These are phyloP conservation scores for Lepisosteus osseus DNA, from an alignment of 2,113 vertebrate genomes.

Conservation along the genomic window DNA sequence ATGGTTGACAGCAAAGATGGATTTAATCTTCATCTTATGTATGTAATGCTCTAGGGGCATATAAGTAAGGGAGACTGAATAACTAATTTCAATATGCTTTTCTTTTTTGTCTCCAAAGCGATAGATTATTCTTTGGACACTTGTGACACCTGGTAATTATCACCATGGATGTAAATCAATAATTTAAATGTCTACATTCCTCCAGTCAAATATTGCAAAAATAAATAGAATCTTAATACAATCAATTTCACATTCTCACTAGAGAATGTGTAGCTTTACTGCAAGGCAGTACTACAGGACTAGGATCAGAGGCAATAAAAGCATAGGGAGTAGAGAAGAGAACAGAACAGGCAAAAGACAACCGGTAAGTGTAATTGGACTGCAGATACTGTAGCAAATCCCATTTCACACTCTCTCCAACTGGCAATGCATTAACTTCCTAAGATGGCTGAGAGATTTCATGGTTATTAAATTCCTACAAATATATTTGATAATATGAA, in stretches of 20 bases:
- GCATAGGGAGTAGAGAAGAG: neutral
- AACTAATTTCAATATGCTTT: neutral
- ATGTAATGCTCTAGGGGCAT: neutral
- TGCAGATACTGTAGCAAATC: neutral
- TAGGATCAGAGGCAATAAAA: neutral
- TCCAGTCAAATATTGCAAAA: neutral
- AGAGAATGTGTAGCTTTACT: neutral
- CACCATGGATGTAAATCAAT: neutral
- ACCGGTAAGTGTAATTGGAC: neutral
- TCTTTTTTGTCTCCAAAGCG: neutral
- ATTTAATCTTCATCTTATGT: neutral
- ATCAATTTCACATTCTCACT: neutral
- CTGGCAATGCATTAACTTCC: too few species aligned
- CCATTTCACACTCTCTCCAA: too few species aligned
- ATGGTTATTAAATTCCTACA: too few species aligned
- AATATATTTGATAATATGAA: too few species aligned
- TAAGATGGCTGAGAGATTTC: too few species aligned
- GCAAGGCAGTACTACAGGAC: neutral
- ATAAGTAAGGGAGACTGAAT: neutral
- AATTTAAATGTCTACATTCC: neutral
- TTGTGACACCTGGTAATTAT: neutral
- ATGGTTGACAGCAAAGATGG: neutral
- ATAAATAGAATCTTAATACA: neutral
- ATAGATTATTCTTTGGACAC: neutral
- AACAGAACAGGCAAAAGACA: neutral